Evolutionary conservation across 1,140 invertebrate genomes (phyloP).

Genomic region (Microplitis mediator): DNA sequence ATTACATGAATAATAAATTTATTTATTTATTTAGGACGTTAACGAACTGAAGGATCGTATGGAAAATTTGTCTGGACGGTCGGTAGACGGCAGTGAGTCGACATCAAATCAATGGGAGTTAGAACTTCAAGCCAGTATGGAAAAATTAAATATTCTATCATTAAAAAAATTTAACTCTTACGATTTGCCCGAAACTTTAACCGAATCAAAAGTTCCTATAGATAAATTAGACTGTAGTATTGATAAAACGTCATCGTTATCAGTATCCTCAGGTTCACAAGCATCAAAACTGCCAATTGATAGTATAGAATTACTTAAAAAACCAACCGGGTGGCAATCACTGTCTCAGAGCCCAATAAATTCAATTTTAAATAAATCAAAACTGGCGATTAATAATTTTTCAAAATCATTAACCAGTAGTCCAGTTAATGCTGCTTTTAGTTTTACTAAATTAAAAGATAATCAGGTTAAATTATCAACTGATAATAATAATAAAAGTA

Average conservation of each 20-base stretch:
- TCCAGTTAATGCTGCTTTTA: constrained; percentile 46
- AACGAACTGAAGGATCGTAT: constrained; percentile 39
- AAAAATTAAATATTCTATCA: constrained; percentile 50
- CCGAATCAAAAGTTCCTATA: no score
- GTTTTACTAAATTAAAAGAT: constrained; percentile 23
- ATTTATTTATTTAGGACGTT: constrained; percentile 38
- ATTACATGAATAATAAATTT: no score
- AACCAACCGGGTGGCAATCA: constrained; percentile 30
- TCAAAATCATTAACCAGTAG: constrained; percentile 49
- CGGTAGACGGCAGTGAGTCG: constrained; percentile 56
- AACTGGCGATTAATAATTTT: constrained; percentile 39
- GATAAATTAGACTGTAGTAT: no score
- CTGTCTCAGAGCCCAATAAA: constrained; percentile 45
- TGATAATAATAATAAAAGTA: no score
- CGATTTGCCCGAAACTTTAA: not conserved
- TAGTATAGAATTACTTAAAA: no score
- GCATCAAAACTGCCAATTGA: no score
- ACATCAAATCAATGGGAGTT: constrained; percentile 57
- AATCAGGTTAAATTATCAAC: constrained; percentile 17
- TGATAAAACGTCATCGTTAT: no score
- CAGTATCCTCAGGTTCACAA: no score
- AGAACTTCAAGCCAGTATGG: constrained; percentile 52
- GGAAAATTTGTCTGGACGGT: constrained; percentile 50
- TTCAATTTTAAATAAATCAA: constrained; percentile 43
- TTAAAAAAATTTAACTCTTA: constrained; percentile 29